Evolutionary conservation across 2,888 invertebrate species (phyloP).

Genomic region (Amphimallon solstitiale): DNA sequence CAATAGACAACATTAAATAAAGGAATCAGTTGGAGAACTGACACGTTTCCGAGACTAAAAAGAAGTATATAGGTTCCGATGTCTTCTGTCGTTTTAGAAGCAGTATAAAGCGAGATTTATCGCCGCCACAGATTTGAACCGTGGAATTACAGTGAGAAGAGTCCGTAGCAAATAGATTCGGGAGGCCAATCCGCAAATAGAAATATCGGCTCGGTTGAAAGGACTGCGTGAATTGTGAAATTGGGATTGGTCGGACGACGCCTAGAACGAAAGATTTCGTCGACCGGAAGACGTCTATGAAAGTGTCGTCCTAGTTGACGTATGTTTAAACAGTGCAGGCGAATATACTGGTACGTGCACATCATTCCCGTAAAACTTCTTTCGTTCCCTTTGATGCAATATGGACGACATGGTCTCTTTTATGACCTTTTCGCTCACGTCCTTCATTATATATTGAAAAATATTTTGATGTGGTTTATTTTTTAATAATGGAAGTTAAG

Average conservation of each 20-base stretch:
- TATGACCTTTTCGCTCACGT: too few relatives aligned
- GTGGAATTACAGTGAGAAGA: slow-evolving; percentile 55
- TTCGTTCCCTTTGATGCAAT: too few relatives aligned
- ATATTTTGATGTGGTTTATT: too few relatives aligned
- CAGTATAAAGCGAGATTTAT: slow-evolving; percentile 58
- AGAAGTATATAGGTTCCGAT: slow-evolving; percentile 35
- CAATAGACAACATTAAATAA: slow-evolving; percentile 36
- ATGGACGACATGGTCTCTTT: too few relatives aligned
- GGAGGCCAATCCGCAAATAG: slow-evolving; percentile 57
- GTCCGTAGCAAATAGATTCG: slow-evolving; percentile 57
- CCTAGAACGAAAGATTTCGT: slow-evolving; percentile 15
- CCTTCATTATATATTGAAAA: too few relatives aligned
- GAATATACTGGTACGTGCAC: too few relatives aligned
- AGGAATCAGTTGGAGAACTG: slow-evolving; percentile 23
- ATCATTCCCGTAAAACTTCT: too few relatives aligned
- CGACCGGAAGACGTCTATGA: slow-evolving; percentile 24
- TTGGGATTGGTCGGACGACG: slow-evolving; percentile 35
- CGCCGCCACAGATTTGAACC: slow-evolving; percentile 57
- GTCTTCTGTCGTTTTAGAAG: slow-evolving; percentile 45
- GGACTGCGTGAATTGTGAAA: slow-evolving; percentile 51
- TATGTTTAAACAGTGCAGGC: background rate
- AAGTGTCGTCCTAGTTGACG: slow-evolving; percentile 20
- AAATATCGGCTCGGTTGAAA: slow-evolving; percentile 57
- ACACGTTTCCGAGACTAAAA: slow-evolving; percentile 17
- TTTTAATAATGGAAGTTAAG: too few relatives aligned